Percentiles rank a stretch among this genome's conserved stretches.
phyloP scores from a whole-genome alignment of 2,797 vertebrate genomes.

The Anisognathus igniventris region DNA sequence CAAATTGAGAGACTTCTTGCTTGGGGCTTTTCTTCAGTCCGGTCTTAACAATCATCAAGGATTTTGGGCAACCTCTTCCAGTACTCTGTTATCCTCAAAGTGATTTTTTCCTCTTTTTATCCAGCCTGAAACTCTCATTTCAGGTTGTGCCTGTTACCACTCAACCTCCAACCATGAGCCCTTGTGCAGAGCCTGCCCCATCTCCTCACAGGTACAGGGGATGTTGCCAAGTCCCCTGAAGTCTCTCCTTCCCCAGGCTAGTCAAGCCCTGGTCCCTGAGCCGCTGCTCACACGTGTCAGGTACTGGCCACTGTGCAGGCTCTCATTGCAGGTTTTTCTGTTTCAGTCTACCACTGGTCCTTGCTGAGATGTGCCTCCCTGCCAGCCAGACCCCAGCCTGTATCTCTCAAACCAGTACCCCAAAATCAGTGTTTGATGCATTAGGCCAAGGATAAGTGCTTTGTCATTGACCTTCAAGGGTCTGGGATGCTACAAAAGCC shows the following conservation, averaged over 20 bases:
- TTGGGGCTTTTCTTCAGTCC: neutral
- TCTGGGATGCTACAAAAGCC: neutral
- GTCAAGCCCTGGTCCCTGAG: neutral
- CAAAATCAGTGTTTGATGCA: neutral
- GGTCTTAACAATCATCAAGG: neutral
- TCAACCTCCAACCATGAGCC: accelerated
- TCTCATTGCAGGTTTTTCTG: neutral
- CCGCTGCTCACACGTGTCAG: neutral
- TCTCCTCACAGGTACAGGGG: neutral
- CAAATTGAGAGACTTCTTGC: neutral
- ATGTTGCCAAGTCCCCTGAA: neutral
- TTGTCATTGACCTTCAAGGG: neutral
- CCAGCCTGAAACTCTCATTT: neutral
- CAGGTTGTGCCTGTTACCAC: neutral
- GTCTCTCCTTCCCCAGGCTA: neutral
- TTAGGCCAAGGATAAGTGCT: neutral
- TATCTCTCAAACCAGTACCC: neutral
- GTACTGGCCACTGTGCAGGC: neutral
- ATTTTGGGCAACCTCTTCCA: neutral
- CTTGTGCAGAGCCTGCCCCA: neutral
- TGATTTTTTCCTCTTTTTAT: neutral
- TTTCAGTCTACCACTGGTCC: accelerated
- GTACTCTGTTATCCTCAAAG: neutral
- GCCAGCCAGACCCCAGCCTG: neutral
- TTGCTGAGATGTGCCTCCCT: neutral